Evolutionary conservation across 2,888 invertebrate species (phyloP), one percentile per base, ranked within the genome.

Genomic region (Platycheirus rosarum): DNA sequence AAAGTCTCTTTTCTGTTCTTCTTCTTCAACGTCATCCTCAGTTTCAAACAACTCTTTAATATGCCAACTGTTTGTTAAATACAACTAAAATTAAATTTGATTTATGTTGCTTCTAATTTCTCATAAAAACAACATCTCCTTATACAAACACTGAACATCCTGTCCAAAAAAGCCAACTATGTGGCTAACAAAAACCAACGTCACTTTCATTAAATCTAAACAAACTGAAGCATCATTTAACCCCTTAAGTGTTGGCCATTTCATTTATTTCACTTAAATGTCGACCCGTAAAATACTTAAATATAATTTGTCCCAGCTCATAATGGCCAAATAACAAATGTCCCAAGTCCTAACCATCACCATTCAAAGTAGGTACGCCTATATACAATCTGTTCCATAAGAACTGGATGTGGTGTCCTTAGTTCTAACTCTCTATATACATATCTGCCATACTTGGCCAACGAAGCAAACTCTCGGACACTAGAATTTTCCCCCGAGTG

Each of bases 231-330:
- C 55, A 57, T 63, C 63, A 74, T 62, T 74, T 73, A n/a, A 48
- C 55, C 46, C 42, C 53, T 62, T 49, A 62, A 68, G 40, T 74
- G 74, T 48, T 26, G 32, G 53, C 73, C 66, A 42, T 66, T 74
- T 46, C 53, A 68, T 68, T 78, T 78, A 55, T 62, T 74, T 62
- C 46, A 68, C 73, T 78, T 68, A 60, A 48, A 51, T 51, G 35
- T 23, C 57, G 44, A 73, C 49, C 44, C 29, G 35, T 40, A 69
- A 53, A 75, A 40, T n/a, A n/a, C n/a, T n/a, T n/a, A n/a, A 55
- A 4, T 71, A 51, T 71, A 55, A 60, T 44, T 26, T 60, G 9
- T 29, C 11, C 29, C 13, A 16, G n/a, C 4, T n/a, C 1, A 18
- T n/a, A 60, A 60, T 32, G 16, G 11, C n/a, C 9, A 14, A 5